Conservation (phyloP, 1,140 invertebrate species). For the Hyles vespertilio region DNA sequence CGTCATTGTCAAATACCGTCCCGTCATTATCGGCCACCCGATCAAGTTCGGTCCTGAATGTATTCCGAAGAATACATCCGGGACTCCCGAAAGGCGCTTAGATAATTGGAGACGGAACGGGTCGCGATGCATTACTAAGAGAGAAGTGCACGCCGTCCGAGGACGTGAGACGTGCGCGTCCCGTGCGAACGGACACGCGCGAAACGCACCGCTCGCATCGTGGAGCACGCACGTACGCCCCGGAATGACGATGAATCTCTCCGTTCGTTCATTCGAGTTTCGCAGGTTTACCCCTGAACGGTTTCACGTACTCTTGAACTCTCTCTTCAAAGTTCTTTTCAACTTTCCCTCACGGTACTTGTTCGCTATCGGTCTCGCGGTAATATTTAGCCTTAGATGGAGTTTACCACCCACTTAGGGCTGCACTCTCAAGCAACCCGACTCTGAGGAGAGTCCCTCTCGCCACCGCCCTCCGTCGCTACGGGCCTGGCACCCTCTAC, state of each 20-base stretch:
- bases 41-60: slow-evolving; percentile 28
- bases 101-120: slow-evolving; percentile 38
- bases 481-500: slow-evolving; percentile 85
- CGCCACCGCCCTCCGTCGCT: slow-evolving; percentile 71
- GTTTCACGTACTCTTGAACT: slow-evolving; percentile 92
- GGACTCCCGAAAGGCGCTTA: slow-evolving; percentile 44
- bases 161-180: slow-evolving; percentile 44
- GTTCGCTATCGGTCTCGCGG: slow-evolving; percentile 91
- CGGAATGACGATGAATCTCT: slow-evolving; percentile 73
- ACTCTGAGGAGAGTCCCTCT: slow-evolving; percentile 82
- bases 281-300: slow-evolving; percentile 83
- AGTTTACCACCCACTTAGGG: slow-evolving; percentile 89
- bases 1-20: slow-evolving; percentile 61
- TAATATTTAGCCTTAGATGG: slow-evolving; percentile 91
- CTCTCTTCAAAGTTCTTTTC: slow-evolving; percentile 94
- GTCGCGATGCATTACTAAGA: slow-evolving; percentile 57
- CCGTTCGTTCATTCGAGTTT: slow-evolving; percentile 77
- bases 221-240: slow-evolving; percentile 39
- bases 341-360: slow-evolving; percentile 95
- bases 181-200: slow-evolving; percentile 23
- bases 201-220: slow-evolving; percentile 33
- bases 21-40: slow-evolving; percentile 37
- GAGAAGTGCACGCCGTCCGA: slow-evolving; percentile 65
- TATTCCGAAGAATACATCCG: slow-evolving; percentile 2
- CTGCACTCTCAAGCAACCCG: slow-evolving; percentile 91